Percentiles rank a stretch among this genome's conserved stretches.
Evolutionary conservation across 92 coral and sea anemone species (phyloP).

Genomic region (Porites lobata): DNA sequence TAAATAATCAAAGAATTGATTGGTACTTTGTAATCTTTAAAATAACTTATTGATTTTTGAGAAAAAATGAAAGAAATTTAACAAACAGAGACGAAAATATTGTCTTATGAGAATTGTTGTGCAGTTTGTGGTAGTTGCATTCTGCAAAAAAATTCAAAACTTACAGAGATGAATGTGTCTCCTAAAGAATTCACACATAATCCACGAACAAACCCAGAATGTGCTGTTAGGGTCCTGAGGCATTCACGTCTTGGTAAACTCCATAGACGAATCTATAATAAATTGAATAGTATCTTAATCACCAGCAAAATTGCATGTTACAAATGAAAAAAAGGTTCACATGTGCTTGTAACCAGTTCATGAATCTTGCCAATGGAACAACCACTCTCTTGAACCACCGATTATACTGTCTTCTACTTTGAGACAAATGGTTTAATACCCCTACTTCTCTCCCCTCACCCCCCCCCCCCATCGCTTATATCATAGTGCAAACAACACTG

Average conservation of each 20-base stretch:
- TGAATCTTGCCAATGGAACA: too few relatives aligned
- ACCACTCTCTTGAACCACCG: not conserved
- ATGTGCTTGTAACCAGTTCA: too few relatives aligned
- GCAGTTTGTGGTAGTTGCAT: not conserved
- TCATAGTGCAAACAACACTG: too few relatives aligned
- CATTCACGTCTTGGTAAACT: constrained; percentile 88
- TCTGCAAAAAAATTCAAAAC: constrained; percentile 5
- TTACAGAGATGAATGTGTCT: constrained; percentile 88
- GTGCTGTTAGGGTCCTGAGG: constrained; percentile 86
- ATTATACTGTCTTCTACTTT: not conserved
- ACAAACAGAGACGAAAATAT: too few relatives aligned
- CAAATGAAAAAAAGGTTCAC: not conserved
- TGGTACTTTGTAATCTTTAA: too few relatives aligned
- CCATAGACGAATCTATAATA: constrained; percentile 73
- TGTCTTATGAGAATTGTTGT: too few relatives aligned
- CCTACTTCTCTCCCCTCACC: not conserved
- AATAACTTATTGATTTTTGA: too few relatives aligned
- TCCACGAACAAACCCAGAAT: constrained; percentile 96
- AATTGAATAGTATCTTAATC: too few relatives aligned
- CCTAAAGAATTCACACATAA: constrained; percentile 83
- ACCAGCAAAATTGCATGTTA: too few relatives aligned
- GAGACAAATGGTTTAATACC: not conserved
- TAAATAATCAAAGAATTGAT: too few relatives aligned
- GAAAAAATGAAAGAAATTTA: too few relatives aligned
- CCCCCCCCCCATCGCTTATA: not conserved